A percentile compares a stretch with the other conserved stretches of the same genome.
phyloP scores from a whole-genome alignment of 64 coral and sea anemone genomes.

The Cladopsammia gracilis region DNA sequence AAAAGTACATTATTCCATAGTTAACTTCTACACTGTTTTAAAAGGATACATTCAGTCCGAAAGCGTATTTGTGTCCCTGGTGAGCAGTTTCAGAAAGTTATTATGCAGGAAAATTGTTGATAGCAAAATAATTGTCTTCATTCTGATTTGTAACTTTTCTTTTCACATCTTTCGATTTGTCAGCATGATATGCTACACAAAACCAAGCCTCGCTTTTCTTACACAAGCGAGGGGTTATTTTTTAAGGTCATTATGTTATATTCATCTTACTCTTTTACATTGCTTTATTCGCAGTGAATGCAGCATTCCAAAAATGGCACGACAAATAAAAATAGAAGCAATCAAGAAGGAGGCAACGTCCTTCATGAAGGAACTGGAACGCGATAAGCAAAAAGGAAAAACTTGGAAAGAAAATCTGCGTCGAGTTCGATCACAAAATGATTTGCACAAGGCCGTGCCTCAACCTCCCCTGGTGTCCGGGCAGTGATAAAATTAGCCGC shows the following conservation, averaged over 20 bases:
- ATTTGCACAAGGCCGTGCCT: not conserved
- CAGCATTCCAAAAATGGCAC: not conserved
- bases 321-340: not conserved
- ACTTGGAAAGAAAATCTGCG: constrained; percentile 6
- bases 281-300: not conserved
- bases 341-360: not conserved
- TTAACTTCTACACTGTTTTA: too few species aligned
- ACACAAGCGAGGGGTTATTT: too few species aligned
- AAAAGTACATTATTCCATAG: not conserved
- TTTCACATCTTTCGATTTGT: too few species aligned
- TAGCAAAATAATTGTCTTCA: too few species aligned
- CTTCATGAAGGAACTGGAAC: not conserved
- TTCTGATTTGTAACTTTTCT: too few species aligned
- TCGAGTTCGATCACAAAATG: not conserved
- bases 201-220: too few species aligned
- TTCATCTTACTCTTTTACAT: not conserved
- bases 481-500: too few species aligned
- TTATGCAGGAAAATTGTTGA: too few species aligned
- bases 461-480: not conserved
- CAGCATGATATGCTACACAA: too few species aligned
- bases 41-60: too few species aligned
- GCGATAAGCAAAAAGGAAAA: not conserved
- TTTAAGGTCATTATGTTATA: not conserved
- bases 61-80: too few species aligned
- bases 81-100: too few species aligned